Percentiles rank a stretch among this genome's conserved stretches.
Conservation (phyloP, 2,113 vertebrate species). For the Dendropsophus ebraccatus region DNA sequence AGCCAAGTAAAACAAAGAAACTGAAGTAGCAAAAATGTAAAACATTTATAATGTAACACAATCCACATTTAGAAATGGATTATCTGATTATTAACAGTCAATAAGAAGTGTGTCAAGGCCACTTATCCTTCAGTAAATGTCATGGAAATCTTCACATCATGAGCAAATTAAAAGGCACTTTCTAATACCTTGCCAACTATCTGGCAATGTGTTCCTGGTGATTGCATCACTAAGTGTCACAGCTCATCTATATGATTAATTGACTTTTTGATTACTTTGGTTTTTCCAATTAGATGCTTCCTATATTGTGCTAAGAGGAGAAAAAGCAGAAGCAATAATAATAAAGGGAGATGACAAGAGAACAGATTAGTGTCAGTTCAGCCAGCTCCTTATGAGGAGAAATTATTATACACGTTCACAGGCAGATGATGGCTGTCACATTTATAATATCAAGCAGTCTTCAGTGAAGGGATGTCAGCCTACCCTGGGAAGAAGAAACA, state of each 20-base stretch:
- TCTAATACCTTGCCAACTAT: conserved; percentile 62
- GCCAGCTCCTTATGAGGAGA: conserved; percentile 65
- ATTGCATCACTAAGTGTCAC: conserved; percentile 67
- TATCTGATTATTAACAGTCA: conserved; percentile 37
- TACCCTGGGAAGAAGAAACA: conserved; percentile 60
- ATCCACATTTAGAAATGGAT: conserved; percentile 36
- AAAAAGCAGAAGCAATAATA: conserved; percentile 66
- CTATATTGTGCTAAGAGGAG: conserved; percentile 61
- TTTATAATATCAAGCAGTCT: conserved; percentile 65
- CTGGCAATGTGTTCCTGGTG: conserved; percentile 62
- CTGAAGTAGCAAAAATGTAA: background rate
- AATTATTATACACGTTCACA: conserved; percentile 68
- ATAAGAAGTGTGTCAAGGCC: conserved; percentile 37
- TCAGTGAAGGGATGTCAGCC: conserved; percentile 64
- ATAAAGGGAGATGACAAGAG: conserved; percentile 70
- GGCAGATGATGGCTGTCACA: conserved; percentile 71
- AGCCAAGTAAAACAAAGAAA: background rate
- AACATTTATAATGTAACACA: background rate
- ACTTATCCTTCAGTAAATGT: conserved; percentile 40
- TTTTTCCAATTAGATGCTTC: conserved; percentile 71
- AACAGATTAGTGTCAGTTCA: conserved; percentile 70
- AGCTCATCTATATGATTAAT: conserved; percentile 75
- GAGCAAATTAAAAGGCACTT: conserved; percentile 67
- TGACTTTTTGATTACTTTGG: conserved; percentile 73
- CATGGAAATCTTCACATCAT: conserved; percentile 66